Base-by-base conservation (phyloP, 2,797 vertebrate species). In the Monodelphis domestica region DNA sequence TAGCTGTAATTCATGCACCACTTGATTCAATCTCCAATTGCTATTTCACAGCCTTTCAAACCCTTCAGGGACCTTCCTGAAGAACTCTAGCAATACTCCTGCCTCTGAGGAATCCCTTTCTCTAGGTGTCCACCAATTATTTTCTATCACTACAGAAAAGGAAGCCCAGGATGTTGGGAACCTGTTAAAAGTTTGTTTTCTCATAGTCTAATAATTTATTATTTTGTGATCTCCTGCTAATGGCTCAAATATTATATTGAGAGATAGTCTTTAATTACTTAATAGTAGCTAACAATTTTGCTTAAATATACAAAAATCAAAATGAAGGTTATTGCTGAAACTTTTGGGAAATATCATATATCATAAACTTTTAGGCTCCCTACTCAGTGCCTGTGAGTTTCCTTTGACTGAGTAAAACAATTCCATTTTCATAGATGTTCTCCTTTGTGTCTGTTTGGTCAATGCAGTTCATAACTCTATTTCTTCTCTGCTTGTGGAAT, bases 361-460 rank as follows among this genome's bases (percentile, higher is more conserved):
- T 90, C 51, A 12, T 53, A 59, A 30, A 57, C 12, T 90, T 12
- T 90, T 1, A 33, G n/a, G 4, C 17, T 87, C 87, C 53, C 91
- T 92, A 89, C n/a, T 21, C 7, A 59, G 21, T 24, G 2, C 28
- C 38, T 55, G 17, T 70, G 89, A 45, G 50, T 89, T 94, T 93
- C 53, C 87, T 92, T 70, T 91, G 89, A 93, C 28, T 56, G 51
- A 93, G 50, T 56, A 30, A 90, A 90, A 88, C 57, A 96, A 52
- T 28, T 50, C 38, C 11, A 52, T 45, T 56, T 53, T 92, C 7
- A 78, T n/a, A 38, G 5, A 24, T 89, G 17, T 90, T 2, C 54
- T n/a, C 17, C 17, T 53, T 24, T 89, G n/a, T 17, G 54, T 63
- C 52, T 91, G 11, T 63, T 89, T 89, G 55, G 17, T 91, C 78